Evolutionary conservation across 2,113 vertebrate genomes (phyloP), one percentile per base, ranked within the genome.

Genomic region (Mormyrus iriodes): DNA sequence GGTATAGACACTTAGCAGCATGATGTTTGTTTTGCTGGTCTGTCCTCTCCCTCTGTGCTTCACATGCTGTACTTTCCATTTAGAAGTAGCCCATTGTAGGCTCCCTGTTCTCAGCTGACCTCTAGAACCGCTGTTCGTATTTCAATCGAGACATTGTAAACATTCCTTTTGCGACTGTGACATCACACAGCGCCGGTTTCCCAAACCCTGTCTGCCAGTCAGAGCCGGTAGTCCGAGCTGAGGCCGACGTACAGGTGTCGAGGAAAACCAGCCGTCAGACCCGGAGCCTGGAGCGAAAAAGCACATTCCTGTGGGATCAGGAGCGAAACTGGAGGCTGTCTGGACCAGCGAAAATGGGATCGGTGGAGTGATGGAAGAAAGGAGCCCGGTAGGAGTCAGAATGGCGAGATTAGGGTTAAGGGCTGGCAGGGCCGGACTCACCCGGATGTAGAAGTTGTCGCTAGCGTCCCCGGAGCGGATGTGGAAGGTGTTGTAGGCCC

Each of bases 401-500:
- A 42, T 76, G 35, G 73, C 15, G 73, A 3, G 73, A 42, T 42
- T 4, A 19, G 73, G 35, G 17, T 19, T 31, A 69, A 35, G 85
- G 85, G 15, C 44, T 8, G 46, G 19, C 19, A 6, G 8, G 48
- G 3, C 10, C 24, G 52, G n/a, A 53, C 96, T 95, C 93, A 98
- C 97, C 95, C 97, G 95, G 91, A 98, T 97, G 93, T 98, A 98
- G 93, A 98, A 98, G 92, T 97, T 97, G 90, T 96, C 95, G 6
- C 96, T 95, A 0, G 96, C 95, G n/a, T 97, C 97, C 6, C 97
- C 97, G 0, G 97, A 95, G 27, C 97, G 96, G 92, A 98, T 97
- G 92, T 96, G 97, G 94, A 98, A 98, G 90, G 96, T 97, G 93
- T 98, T 98, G 93, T 97, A 97, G 84, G 97, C 97, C 0, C 97